phyloP scores from a whole-genome alignment of 2,888 invertebrate genomes.

The Drosophila koepferae region DNA sequence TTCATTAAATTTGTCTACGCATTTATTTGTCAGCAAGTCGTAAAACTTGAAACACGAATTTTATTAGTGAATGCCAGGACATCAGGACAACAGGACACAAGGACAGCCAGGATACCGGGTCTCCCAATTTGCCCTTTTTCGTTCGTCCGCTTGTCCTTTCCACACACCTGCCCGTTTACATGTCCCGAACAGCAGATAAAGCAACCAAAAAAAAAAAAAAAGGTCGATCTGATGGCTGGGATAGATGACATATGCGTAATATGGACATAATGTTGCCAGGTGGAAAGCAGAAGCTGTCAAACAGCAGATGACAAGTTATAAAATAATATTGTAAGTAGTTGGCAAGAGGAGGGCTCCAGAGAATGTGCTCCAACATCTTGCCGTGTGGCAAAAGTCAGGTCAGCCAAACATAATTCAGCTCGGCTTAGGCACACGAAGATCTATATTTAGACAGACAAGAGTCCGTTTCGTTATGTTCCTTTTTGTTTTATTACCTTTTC shows the following conservation, averaged over 20 bases:
- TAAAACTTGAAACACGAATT: slow-evolving; percentile 71
- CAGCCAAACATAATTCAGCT: slow-evolving; percentile 15
- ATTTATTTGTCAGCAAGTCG: slow-evolving; percentile 83
- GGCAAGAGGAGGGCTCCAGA: neutral
- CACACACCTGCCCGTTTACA: slow-evolving; percentile 33
- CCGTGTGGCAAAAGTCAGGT: slow-evolving; percentile 10
- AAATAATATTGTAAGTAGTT: slow-evolving; percentile 43
- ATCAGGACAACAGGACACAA: neutral
- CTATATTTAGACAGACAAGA: neutral
- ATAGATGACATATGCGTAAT: slow-evolving; percentile 52
- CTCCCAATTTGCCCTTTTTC: slow-evolving; percentile 3
- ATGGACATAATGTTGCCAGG: slow-evolving; percentile 33
- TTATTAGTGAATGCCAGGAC: slow-evolving; percentile 54
- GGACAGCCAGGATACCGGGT: neutral
- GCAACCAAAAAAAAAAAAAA: slow-evolving; percentile 26
- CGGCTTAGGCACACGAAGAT: neutral
- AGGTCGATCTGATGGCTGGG: slow-evolving; percentile 50
- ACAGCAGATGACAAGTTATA: slow-evolving; percentile 47
- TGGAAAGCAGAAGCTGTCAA: slow-evolving; percentile 30
- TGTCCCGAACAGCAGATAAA: slow-evolving; percentile 11
- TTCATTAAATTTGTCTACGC: slow-evolving; percentile 83
- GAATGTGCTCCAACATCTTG: slow-evolving; percentile 13
- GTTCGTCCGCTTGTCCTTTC: neutral
- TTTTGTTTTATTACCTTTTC: slow-evolving; percentile 8
- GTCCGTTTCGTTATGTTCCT: neutral